phyloP scores from a whole-genome alignment of 2,113 vertebrate genomes.

The Colistium nudipinnis region DNA sequence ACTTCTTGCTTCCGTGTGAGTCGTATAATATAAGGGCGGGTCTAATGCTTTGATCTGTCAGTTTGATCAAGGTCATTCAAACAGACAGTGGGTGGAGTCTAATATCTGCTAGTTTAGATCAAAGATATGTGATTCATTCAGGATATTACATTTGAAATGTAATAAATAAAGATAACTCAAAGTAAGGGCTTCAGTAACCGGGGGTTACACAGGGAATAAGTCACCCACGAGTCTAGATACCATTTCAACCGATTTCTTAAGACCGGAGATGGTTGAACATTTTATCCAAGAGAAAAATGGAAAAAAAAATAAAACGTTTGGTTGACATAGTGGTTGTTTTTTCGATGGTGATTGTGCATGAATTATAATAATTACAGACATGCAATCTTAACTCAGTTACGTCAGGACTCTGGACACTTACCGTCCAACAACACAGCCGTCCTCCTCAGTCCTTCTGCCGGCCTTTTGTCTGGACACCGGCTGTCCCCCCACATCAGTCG shows the following conservation, averaged over 20 bases:
- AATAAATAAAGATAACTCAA: too few species aligned
- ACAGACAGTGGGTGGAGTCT: background rate
- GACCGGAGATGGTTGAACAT: background rate
- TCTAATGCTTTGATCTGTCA: too few species aligned
- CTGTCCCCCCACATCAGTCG: conserved; percentile 32
- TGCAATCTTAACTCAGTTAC: background rate
- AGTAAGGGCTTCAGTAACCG: too few species aligned
- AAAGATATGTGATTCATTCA: too few species aligned
- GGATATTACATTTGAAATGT: too few species aligned
- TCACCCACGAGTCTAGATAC: background rate
- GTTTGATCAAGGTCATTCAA: too few species aligned
- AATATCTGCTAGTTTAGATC: too few species aligned
- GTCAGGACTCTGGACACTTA: conserved; percentile 43
- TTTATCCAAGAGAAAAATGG: background rate
- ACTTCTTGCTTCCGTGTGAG: too few species aligned
- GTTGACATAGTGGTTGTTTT: background rate
- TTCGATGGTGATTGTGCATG: background rate
- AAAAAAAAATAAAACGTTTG: background rate
- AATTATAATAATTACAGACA: too few species aligned
- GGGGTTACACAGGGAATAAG: background rate
- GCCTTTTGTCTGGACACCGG: conserved; percentile 34
- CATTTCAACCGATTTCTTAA: background rate
- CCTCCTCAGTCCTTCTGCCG: conserved; percentile 30
- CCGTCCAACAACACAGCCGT: conserved; percentile 75
- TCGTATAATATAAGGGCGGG: too few species aligned